Evolutionary conservation across 2,113 vertebrate genomes (phyloP).

Genomic region (Stegostoma tigrinum): DNA sequence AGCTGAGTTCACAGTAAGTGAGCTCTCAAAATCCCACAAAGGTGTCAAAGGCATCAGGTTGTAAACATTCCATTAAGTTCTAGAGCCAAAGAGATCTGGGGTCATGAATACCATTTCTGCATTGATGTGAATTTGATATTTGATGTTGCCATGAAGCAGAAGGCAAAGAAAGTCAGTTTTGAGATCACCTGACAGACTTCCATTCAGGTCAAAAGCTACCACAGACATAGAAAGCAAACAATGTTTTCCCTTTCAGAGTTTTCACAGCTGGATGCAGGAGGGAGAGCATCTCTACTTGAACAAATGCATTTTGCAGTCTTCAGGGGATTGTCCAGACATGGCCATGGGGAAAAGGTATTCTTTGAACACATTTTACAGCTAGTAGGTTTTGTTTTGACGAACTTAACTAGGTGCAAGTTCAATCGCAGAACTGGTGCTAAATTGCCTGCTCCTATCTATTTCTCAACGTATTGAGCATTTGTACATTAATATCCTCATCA

Average conservation of each 20-base stretch:
- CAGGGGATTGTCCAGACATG: not conserved
- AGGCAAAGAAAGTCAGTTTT: not conserved
- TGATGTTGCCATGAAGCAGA: not conserved
- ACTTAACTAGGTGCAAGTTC: not conserved
- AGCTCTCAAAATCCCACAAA: not conserved
- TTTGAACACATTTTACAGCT: not conserved
- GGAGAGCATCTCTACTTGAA: not conserved
- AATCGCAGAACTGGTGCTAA: not conserved
- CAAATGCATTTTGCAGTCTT: not conserved
- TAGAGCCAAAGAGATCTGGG: not conserved
- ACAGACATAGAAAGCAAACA: not conserved
- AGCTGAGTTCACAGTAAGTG: not conserved
- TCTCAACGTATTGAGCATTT: not conserved
- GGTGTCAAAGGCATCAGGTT: not conserved
- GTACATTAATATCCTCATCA: not conserved
- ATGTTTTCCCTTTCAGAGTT: not conserved
- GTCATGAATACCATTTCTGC: not conserved
- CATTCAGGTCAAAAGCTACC: not conserved
- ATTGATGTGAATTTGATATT: not conserved
- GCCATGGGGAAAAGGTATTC: not conserved
- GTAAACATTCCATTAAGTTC: not conserved
- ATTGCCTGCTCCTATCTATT: not conserved
- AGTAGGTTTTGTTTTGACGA: not conserved
- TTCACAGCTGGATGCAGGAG: not conserved
- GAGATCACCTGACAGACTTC: not conserved